Percentiles rank a stretch among this genome's conserved stretches.
Conservation (phyloP, 2,113 vertebrate species). For the Microcebus griseorufus region DNA sequence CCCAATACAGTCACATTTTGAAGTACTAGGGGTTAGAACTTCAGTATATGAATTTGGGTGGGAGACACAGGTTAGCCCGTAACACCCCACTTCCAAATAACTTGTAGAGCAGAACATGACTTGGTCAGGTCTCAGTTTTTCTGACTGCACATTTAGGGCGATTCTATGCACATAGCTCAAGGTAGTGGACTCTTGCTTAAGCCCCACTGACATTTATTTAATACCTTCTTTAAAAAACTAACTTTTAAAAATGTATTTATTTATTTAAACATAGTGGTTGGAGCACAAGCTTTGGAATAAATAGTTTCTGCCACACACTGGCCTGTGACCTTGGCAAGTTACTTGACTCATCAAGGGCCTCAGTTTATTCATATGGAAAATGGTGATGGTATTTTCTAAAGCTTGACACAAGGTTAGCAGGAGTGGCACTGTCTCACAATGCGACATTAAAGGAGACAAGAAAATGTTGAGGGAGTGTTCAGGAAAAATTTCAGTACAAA, state of each 20-base stretch:
- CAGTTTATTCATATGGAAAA: background rate
- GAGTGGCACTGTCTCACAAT: background rate
- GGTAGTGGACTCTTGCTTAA: background rate
- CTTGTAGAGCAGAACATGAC: background rate
- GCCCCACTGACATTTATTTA: background rate
- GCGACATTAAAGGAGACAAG: background rate
- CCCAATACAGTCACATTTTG: background rate
- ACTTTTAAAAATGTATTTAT: background rate
- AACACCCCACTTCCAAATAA: background rate
- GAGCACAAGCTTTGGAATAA: background rate
- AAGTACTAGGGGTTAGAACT: background rate
- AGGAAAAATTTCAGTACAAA: conserved; percentile 9
- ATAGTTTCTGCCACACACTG: background rate
- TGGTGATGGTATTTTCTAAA: background rate
- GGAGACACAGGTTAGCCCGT: background rate
- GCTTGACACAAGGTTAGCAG: background rate
- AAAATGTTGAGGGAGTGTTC: background rate
- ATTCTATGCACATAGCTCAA: background rate
- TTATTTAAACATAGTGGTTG: background rate
- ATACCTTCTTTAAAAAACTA: background rate
- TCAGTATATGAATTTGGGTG: background rate
- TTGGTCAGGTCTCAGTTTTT: background rate
- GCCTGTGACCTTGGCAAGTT: background rate
- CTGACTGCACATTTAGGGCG: background rate
- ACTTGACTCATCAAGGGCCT: background rate